Evolutionary conservation across 2,113 vertebrate genomes (phyloP), one percentile per base, ranked within the genome.

Genomic region (Tychaedon coryphoeus): DNA sequence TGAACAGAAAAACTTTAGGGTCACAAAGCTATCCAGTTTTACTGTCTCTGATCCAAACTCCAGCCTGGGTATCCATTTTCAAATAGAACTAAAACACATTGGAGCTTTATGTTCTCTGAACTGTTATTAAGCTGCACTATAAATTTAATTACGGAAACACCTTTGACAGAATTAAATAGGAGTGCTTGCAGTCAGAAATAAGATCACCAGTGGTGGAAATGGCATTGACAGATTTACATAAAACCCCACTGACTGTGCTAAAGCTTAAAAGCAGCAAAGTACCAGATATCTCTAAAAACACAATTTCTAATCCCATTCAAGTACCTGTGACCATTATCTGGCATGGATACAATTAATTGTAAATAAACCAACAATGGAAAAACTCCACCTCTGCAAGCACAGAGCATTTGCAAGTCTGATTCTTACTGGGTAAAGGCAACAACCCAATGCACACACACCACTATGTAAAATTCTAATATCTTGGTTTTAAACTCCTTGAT

Each of bases 1-100:
- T 64, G 81, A 96, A 85, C 40, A 92, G 69, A 84, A 90, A 69
- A 96, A 42, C 64, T 90, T 77, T 28, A 84, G 31, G 47, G 56
- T 88, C 79, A 93, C 82, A 86, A 81, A 95, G 75, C 64, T 92
- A 92, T 84, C 93, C 75, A 61, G 8, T 96, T 95, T 90, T 88
- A 96, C 25, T 67, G 48, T 72, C 72, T 80, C 67, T 75, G 76
- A 88, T 64, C 36, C 75, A 86, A 92, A 57, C 36, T 80, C 43
- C 51, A 92, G 79, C 69, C 69, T 53, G 38, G 29, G 72, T 94
- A 93, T 94, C 94, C 86, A 57, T 74, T 96, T 96, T 95, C 90
- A 91, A 95, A 70, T 9, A 79, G 71, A 92, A 84, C 26, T 77
- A 53, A 86, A 64, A 26, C 56, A 74, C 33, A 34, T 14, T 36